Base-by-base conservation (phyloP, 92 coral and sea anemone species). In the Virgularia gustaviana region DNA sequence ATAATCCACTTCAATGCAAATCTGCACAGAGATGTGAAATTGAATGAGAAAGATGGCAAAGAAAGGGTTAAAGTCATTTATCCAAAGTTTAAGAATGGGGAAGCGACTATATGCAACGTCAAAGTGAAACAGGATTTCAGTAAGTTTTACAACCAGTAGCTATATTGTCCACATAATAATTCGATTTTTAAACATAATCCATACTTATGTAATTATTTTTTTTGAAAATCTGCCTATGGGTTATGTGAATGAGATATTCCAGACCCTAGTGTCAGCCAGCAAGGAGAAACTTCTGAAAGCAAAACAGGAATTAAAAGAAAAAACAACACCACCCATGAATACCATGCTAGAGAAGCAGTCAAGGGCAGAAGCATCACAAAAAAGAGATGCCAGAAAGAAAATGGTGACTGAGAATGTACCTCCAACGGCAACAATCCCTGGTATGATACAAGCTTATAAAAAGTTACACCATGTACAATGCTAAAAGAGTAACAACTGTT, bases 51-150 rank as follows among this genome's bases (percentile, higher is more conserved):
- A 52, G 76, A 78, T 59, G 57, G 44, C 22, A n/a, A 28, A 10
- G 70, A 39, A 2, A 57, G 51, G 31, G 45, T 66, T 44, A 71
- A 39, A 30, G 64, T 71, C 32, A 33, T 33, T 9, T 71, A 56
- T 31, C 78, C 78, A 2, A 78, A 78, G 51, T 47, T 78, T 70
- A 73, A 80, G 35, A 72, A 72, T 52, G 84, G 79, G 24, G 79
- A 80, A 64, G 85, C 85, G 22, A 79, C 83, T 15, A 25, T 47
- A 47, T 63, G 73, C 23, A 65, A 79, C 55, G 55, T 47, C 20
- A 47, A 47, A 47, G 22, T 47, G 22, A 47, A 47, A 25, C 55
- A 47, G 55, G 55, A 47, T 47, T 15, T 47, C 55, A 47, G 55
- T 47, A 47, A 25, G 55, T 47, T 47, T 47, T 28, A 36, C n/a